phyloP scores from a whole-genome alignment of 2,797 vertebrate genomes.

The Tiaroga cobitis region DNA sequence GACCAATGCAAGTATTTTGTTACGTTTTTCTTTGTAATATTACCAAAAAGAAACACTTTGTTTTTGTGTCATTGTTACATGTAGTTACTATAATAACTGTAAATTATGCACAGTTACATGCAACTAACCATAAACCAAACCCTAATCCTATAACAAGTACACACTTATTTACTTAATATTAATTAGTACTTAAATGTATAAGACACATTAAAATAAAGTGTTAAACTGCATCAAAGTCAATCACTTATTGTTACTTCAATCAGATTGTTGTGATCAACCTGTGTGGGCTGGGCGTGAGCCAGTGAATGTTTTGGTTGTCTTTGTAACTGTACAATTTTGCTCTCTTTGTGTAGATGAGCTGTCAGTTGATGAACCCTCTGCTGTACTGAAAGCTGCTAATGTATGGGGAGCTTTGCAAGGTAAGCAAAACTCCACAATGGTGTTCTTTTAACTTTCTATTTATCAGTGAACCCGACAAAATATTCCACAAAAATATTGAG shows the following conservation, averaged over 20 bases:
- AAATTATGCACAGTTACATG: too few species aligned
- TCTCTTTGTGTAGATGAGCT: conserved; percentile 80
- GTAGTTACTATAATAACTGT: too few species aligned
- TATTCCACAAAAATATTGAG: not conserved
- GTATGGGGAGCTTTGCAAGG: conserved; percentile 95
- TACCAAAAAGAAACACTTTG: not conserved
- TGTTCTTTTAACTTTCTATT: not conserved
- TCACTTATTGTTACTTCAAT: not conserved
- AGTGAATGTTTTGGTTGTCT: not conserved
- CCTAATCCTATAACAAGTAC: too few species aligned
- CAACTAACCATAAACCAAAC: too few species aligned
- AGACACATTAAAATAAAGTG: too few species aligned
- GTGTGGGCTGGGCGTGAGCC: not conserved
- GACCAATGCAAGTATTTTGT: not conserved
- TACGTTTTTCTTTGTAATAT: not conserved
- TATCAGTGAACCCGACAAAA: not conserved
- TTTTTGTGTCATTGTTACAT: too few species aligned
- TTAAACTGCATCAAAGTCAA: not conserved
- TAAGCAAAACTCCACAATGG: conserved; percentile 61
- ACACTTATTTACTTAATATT: too few species aligned
- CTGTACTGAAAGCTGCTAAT: conserved; percentile 83
- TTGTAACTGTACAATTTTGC: conserved; percentile 20
- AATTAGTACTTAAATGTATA: too few species aligned
- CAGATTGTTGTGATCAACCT: not conserved
- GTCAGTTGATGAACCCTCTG: conserved; percentile 74